Conservation (phyloP, 2,888 invertebrate species). For the Cataglyphis rosenhaueri region DNA sequence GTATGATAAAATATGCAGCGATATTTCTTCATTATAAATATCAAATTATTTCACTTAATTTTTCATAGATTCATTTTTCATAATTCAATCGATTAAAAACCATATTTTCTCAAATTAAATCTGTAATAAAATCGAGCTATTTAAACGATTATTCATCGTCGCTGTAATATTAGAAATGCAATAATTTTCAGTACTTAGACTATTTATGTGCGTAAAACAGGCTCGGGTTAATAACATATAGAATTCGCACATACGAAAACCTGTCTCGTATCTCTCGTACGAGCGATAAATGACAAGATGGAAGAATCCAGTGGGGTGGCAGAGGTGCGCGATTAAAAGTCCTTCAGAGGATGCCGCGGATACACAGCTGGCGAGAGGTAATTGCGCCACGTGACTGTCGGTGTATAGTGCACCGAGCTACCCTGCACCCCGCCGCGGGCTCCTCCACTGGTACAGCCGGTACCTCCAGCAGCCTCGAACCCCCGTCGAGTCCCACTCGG, state of each 20-base stretch:
- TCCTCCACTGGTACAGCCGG: constrained; percentile 60
- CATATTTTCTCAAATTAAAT: neutral
- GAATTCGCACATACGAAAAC: constrained; percentile 1
- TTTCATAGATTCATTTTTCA: neutral
- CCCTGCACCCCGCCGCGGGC: constrained; percentile 56
- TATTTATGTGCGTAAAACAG: neutral
- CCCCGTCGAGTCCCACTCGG: constrained; percentile 75
- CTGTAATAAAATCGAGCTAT: neutral
- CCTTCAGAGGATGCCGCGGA: constrained; percentile 80
- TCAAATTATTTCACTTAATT: neutral
- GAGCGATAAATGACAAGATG: constrained; percentile 74
- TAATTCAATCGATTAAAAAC: neutral
- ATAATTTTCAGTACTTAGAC: neutral
- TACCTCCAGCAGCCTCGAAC: constrained; percentile 71
- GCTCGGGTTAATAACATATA: neutral
- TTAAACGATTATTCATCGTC: neutral
- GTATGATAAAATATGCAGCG: neutral
- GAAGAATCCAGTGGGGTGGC: constrained; percentile 69
- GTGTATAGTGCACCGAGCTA: constrained; percentile 73
- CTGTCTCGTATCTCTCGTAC: constrained; percentile 31
- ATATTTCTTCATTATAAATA: neutral
- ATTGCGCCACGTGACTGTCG: constrained; percentile 84
- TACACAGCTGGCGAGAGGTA: constrained; percentile 83
- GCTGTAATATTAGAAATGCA: neutral
- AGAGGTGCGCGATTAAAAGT: constrained; percentile 80